Percentiles rank a stretch among this genome's conserved stretches.
These are phyloP conservation scores for Nebria brevicollis DNA, from an alignment of 2,888 invertebrate species.

Conservation along the genomic window DNA sequence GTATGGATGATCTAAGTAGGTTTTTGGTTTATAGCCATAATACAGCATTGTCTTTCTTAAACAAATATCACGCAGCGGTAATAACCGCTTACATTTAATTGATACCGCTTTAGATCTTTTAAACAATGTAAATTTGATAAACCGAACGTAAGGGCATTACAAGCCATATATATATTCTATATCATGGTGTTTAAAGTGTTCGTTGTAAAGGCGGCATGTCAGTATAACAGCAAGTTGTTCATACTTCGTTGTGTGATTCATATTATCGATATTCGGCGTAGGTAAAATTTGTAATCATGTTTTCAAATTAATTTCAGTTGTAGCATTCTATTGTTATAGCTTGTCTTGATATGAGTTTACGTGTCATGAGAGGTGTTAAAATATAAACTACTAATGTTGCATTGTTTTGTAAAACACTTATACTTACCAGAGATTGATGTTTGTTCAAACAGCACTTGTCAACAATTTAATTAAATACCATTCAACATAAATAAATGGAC, in stretches of 20 bases:
- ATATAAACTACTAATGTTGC: constrained; percentile 32
- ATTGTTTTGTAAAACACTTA: constrained; percentile 15
- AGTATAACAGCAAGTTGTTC: constrained; percentile 4
- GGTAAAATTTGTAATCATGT: constrained; percentile 40
- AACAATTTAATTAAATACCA: background rate
- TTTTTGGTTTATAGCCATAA: constrained; percentile 26
- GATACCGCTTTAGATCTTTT: constrained; percentile 42
- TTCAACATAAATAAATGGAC: no score
- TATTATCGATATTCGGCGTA: constrained; percentile 16
- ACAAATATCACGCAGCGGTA: constrained; percentile 36
- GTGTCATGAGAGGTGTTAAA: constrained; percentile 41
- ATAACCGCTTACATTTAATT: constrained; percentile 40
- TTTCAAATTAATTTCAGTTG: constrained; percentile 38
- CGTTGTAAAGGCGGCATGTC: background rate
- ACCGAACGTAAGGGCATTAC: background rate
- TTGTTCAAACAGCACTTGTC: constrained; percentile 11
- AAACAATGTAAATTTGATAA: constrained; percentile 40
- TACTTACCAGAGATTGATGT: constrained; percentile 10
- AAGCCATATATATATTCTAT: constrained; percentile 4
- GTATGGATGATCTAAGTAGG: constrained; percentile 10
- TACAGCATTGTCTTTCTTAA: constrained; percentile 40
- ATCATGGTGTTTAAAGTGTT: constrained; percentile 5
- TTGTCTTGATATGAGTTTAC: constrained; percentile 20
- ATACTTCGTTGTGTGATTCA: background rate
- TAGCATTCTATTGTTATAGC: constrained; percentile 30